phyloP scores from a whole-genome alignment of 2,888 invertebrate species.

The Gymnosoma rotundatum region DNA sequence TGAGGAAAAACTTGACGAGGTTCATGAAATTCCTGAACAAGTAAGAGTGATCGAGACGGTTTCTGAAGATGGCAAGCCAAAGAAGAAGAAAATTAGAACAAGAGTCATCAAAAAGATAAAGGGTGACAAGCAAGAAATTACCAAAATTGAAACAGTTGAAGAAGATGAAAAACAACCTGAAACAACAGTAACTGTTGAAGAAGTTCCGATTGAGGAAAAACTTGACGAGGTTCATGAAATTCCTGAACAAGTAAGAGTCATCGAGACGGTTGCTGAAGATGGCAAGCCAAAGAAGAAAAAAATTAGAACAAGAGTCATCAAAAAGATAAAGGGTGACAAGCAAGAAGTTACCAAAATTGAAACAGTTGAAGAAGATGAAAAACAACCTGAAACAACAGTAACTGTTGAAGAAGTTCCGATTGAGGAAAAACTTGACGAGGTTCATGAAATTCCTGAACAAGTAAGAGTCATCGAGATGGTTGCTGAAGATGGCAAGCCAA shows the following conservation, averaged over 20 bases:
- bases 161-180: constrained; percentile 24
- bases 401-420: constrained; percentile 67
- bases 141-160: constrained; percentile 29
- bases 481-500: constrained; percentile 70
- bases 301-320: constrained; percentile 61
- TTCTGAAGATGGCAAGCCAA: neutral
- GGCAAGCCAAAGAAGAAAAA: constrained; percentile 58
- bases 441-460: constrained; percentile 69
- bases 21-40: constrained; percentile 1
- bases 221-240: constrained; percentile 7
- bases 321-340: constrained; percentile 57
- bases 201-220: constrained; percentile 7
- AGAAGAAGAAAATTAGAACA: neutral
- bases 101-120: constrained; percentile 10
- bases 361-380: constrained; percentile 58
- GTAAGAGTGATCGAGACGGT: neutral
- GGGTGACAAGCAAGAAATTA: constrained; percentile 16
- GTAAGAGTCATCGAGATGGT: constrained; percentile 65
- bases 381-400: constrained; percentile 61
- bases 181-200: constrained; percentile 19
- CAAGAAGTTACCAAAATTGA: constrained; percentile 65
- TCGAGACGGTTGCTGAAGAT: constrained; percentile 70
- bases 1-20: neutral
- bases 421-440: constrained; percentile 55
- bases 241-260: constrained; percentile 69